Evolutionary conservation across 2,888 invertebrate species (phyloP).

Genomic region (Timema podura): DNA sequence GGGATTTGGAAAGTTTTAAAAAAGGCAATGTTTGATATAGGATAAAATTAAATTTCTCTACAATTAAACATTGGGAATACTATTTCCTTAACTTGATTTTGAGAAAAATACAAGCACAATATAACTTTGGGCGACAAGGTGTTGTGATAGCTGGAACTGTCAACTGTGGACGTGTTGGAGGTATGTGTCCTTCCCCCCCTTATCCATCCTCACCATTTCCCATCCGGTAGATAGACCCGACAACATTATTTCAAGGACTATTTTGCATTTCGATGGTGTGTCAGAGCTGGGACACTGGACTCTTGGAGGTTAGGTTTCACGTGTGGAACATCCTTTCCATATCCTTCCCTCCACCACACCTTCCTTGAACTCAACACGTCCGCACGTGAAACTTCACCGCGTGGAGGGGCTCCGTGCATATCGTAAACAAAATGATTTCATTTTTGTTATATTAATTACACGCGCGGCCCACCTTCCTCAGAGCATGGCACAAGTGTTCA

Average conservation of each 20-base stretch:
- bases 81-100: too few species aligned
- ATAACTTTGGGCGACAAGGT: too few species aligned
- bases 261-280: background rate
- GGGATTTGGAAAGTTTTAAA: too few species aligned
- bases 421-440: too few species aligned
- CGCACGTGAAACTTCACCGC: background rate
- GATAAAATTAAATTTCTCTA: too few species aligned
- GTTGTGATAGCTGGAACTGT: too few species aligned
- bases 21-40: too few species aligned
- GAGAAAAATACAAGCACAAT: too few species aligned
- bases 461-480: slow-evolving; percentile 24
- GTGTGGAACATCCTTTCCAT: slow-evolving; percentile 20
- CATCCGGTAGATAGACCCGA: slow-evolving; percentile 1
- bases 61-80: too few species aligned
- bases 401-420: too few species aligned
- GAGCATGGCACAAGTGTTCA: slow-evolving; percentile 22
- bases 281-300: background rate
- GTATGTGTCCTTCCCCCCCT: slow-evolving; percentile 27
- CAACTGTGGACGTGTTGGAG: slow-evolving; percentile 22
- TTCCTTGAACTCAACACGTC: slow-evolving; percentile 15
- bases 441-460: background rate
- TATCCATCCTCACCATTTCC: slow-evolving; percentile 24
- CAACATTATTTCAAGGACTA: background rate
- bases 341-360: background rate
- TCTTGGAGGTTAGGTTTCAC: slow-evolving; percentile 24